Evolutionary conservation across 2,797 vertebrate genomes (phyloP), one percentile per base, ranked within the genome.

Genomic region (Liasis olivaceus): DNA sequence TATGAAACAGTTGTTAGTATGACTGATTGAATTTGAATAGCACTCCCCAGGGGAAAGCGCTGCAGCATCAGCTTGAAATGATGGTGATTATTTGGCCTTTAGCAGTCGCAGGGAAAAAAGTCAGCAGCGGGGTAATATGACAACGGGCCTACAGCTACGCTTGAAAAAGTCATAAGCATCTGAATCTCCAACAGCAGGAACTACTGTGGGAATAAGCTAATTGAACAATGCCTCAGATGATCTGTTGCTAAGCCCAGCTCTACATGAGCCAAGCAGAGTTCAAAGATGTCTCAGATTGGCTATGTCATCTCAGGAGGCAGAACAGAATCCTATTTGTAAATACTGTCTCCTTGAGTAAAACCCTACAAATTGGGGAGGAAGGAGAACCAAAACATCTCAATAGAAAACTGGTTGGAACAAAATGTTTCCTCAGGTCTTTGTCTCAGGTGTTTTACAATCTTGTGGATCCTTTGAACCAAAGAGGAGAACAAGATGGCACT

Each of bases 71-170:
- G 91, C 95, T 96, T 95, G 95, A 97, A 97, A 97, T 95, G n/a
- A 96, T 96, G 36, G 95, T 93, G 96, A 97, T 96, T 97, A 97
- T 97, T 96, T 97, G 97, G 97, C 97, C 97, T 96, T 96, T 95
- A 96, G 97, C 95, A 92, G 92, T 0, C 94, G 93, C 62, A 89
- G 96, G 92, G 72, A 0, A 97, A 95, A 94, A 95, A 97, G 94
- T 93, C 97, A 94, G 96, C 94, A 93, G 93, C n/a, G 58, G 96
- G 92, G 93, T 94, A 92, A 94, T 72, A 94, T 96, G 92, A 94
- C 94, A 96, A 94, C 0, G 3, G 94, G 95, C 95, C 95, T 94
- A 96, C 90, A 97, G 96, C 94, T 95, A 96, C 93, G 96, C 96
- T 96, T 97, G 95, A 96, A 93, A 96, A 97, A 97, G 95, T 36